A percentile compares a stretch with the other conserved stretches of the same genome.
These are phyloP conservation scores for Bradypus variegatus DNA, from an alignment of 2,797 vertebrate genomes.

Conservation along the genomic window DNA sequence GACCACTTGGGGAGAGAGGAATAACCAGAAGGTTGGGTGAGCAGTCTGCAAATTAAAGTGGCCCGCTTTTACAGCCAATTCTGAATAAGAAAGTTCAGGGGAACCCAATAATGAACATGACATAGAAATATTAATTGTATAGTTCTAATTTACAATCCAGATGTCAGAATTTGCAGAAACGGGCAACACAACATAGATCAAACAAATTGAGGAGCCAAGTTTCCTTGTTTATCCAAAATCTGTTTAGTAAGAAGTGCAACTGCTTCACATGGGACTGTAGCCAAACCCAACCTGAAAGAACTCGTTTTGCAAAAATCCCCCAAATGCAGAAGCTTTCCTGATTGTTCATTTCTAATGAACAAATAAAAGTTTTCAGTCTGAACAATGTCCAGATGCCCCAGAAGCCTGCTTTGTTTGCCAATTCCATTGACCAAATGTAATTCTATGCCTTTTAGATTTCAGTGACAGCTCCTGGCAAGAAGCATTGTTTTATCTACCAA, in stretches of 20 bases:
- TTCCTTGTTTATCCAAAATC: conserved; percentile 72
- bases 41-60: conserved; percentile 29
- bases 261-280: conserved; percentile 62
- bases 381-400: conserved; percentile 69
- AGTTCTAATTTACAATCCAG: conserved; percentile 71
- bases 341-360: conserved; percentile 45
- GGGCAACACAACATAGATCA: conserved; percentile 63
- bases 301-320: conserved; percentile 54
- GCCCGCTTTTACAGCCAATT: conserved; percentile 25
- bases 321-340: conserved; percentile 43
- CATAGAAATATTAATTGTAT: conserved; percentile 49
- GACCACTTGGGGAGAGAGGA: not conserved
- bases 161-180: conserved; percentile 71
- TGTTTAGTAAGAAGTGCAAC: conserved; percentile 53
- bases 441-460: conserved; percentile 32
- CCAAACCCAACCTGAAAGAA: conserved; percentile 68
- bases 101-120: conserved; percentile 70
- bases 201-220: conserved; percentile 64
- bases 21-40: not conserved
- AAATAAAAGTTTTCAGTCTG: conserved; percentile 61
- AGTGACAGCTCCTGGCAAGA: conserved; percentile 7
- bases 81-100: conserved; percentile 50
- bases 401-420: conserved; percentile 52
- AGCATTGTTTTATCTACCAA: conserved; percentile 22
- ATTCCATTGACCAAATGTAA: conserved; percentile 43